Percentiles rank a stretch among this genome's conserved stretches.
phyloP scores from a whole-genome alignment of 2,888 invertebrate genomes.

The Arenicola marina region DNA sequence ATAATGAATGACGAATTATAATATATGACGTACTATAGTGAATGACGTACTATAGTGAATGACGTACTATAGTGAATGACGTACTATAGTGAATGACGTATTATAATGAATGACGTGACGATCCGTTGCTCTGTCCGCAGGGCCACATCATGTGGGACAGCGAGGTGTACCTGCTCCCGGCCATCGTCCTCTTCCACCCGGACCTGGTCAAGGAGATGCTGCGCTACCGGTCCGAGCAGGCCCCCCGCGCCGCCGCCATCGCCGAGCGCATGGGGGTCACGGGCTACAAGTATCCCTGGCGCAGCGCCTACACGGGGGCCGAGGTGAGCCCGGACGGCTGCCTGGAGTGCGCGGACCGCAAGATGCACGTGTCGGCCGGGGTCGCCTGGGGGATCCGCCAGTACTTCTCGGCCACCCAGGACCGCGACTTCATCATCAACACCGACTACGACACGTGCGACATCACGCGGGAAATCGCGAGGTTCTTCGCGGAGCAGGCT shows the following conservation, averaged over 20 bases:
- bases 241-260: constrained; percentile 26
- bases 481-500: constrained; percentile 47
- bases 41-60: too few relatives aligned
- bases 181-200: constrained; percentile 42
- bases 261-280: constrained; percentile 26
- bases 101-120: too few relatives aligned
- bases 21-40: too few relatives aligned
- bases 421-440: constrained; percentile 41
- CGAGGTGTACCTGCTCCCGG: constrained; percentile 45
- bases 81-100: too few relatives aligned
- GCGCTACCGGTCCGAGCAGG: constrained; percentile 28
- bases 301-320: constrained; percentile 39
- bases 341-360: constrained; percentile 4
- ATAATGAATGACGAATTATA: too few relatives aligned
- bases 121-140: too few relatives aligned
- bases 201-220: constrained; percentile 37
- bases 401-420: constrained; percentile 52
- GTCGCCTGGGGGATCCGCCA: constrained; percentile 50
- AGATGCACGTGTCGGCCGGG: constrained; percentile 25
- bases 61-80: too few relatives aligned
- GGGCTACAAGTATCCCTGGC: constrained; percentile 41
- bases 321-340: constrained; percentile 32
- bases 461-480: constrained; percentile 47
- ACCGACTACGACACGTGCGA: constrained; percentile 42
- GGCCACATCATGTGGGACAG: constrained; percentile 50